Percentiles rank a stretch among this genome's conserved stretches.
These are phyloP conservation scores for Darevskia nairensis DNA, from an alignment of 2,797 vertebrate genomes.

Conservation along the genomic window DNA sequence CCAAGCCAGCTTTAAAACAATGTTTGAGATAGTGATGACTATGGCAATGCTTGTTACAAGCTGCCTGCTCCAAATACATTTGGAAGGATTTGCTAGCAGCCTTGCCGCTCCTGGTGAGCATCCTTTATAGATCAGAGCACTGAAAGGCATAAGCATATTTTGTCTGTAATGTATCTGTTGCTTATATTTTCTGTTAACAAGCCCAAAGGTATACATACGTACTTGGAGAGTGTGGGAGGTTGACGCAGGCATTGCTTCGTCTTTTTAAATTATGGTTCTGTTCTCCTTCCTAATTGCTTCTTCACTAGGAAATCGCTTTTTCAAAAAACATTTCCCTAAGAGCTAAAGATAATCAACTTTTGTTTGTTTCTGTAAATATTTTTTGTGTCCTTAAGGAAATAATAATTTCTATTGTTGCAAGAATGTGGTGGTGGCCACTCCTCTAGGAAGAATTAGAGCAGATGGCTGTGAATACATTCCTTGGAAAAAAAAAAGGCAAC, in stretches of 20 bases:
- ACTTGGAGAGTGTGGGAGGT: slow-evolving; percentile 17
- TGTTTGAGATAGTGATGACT: not conserved
- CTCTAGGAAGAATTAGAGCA: slow-evolving; percentile 81
- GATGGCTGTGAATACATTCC: slow-evolving; percentile 76
- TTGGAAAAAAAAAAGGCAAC: slow-evolving; percentile 70
- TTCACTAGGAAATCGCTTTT: slow-evolving; percentile 73
- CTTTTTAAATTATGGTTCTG: slow-evolving; percentile 72
- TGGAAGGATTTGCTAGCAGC: not conserved
- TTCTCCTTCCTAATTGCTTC: slow-evolving; percentile 77
- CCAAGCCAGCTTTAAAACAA: not conserved
- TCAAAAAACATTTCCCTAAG: slow-evolving; percentile 59
- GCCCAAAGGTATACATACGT: not conserved
- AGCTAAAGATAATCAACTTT: slow-evolving; percentile 82
- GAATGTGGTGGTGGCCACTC: slow-evolving; percentile 79
- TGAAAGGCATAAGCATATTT: not conserved
- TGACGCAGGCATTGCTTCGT: slow-evolving; percentile 67
- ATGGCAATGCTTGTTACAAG: not conserved
- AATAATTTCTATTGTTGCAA: slow-evolving; percentile 81
- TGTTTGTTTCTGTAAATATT: slow-evolving; percentile 78
- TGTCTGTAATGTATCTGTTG: not conserved
- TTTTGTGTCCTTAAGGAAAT: slow-evolving; percentile 78
- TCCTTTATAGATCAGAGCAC: not conserved
- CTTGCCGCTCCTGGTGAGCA: not conserved
- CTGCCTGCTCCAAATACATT: not conserved
- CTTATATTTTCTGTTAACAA: not conserved